Conservation (phyloP, 2,888 invertebrate species). For the Amiota mariae region DNA sequence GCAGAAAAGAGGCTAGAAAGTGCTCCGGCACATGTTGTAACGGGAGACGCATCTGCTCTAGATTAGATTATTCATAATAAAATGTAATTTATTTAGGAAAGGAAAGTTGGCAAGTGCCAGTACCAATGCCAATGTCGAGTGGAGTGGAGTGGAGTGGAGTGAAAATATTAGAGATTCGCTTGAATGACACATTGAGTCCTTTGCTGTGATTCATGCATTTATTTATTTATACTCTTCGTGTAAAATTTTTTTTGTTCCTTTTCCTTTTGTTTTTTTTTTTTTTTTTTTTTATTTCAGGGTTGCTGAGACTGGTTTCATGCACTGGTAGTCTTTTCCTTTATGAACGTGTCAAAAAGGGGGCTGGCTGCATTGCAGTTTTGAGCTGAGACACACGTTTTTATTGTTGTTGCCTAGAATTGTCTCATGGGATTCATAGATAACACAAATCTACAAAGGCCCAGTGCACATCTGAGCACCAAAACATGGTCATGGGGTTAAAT, state of each 20-base stretch:
- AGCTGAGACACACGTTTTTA: slow-evolving; percentile 21
- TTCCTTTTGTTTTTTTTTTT: neutral
- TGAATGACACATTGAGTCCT: neutral
- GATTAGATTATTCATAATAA: slow-evolving; percentile 73
- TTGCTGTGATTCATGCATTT: slow-evolving; percentile 15
- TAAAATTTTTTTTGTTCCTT: too few relatives aligned
- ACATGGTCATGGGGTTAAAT: neutral
- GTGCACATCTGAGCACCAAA: neutral
- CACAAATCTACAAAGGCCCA: slow-evolving; percentile 2
- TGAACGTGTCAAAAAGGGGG: neutral
- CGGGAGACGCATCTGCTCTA: slow-evolving; percentile 68
- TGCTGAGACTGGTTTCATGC: too few relatives aligned
- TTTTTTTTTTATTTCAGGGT: too few relatives aligned
- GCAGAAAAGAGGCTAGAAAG: neutral
- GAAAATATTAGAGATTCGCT: neutral
- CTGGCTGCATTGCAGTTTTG: slow-evolving; percentile 17
- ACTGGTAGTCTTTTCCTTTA: too few relatives aligned
- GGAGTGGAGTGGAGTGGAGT: too few relatives aligned
- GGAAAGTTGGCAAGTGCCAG: slow-evolving; percentile 38
- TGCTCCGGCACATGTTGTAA: slow-evolving; percentile 28
- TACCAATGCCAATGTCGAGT: neutral
- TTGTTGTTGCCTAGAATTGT: slow-evolving; percentile 20
- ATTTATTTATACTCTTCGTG: neutral
- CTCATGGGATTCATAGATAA: slow-evolving; percentile 11
- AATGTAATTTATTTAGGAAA: slow-evolving; percentile 69